Base-by-base conservation (phyloP, 23 tunicate species). In the Phallusia fumigata region DNA sequence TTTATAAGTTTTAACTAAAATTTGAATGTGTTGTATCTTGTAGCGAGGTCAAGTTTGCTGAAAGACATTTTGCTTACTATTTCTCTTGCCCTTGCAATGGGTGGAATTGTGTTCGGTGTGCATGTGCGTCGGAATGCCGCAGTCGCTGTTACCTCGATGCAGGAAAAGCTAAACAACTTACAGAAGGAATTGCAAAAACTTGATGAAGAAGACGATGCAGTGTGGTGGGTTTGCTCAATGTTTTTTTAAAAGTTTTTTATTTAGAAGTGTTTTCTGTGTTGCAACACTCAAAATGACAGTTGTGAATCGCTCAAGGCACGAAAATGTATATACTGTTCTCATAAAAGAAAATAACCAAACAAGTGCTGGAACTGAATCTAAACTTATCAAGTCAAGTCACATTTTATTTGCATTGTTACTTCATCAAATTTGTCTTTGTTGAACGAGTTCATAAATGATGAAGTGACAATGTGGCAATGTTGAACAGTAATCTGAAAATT, bases 21-120 rank as follows among this genome's bases (percentile, higher is more conserved):
- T 22, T 1, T 13, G 13, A 58, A 58, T 16, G 8, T 58, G 28
- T 6, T 58, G 26, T 16, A 8, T 58, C 5, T 58, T 81, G 19
- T 80, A 92, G 97, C 88, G 35, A 87, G 87, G 45, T 81, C 91
- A 24, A 87, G 75, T 64, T 84, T 87, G 12, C 28, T 87, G 77
- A 92, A 92, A 53, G 97, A 92, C 65, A 79, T 85, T 72, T 49
- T 92, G 85, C 85, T 92, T 35, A 82, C 97, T 19, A 73, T 92
- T 5, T 92, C 97, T 0, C 81, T 92, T 30, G 81, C 65, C 51
- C 47, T 92, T 40, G 97, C 97, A 18, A 45, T 92, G 35, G 82
- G 91, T 35, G 97, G 91, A 45, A 80, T 92, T 32, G 81, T 76
- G 33, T 87, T 82, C 76, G 91, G 85, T 5, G 75, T 92, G 33